Percentiles rank a stretch among this genome's conserved stretches.
These are phyloP conservation scores for Myotis myotis DNA, from an alignment of 2,797 vertebrate genomes.

Conservation along the genomic window DNA sequence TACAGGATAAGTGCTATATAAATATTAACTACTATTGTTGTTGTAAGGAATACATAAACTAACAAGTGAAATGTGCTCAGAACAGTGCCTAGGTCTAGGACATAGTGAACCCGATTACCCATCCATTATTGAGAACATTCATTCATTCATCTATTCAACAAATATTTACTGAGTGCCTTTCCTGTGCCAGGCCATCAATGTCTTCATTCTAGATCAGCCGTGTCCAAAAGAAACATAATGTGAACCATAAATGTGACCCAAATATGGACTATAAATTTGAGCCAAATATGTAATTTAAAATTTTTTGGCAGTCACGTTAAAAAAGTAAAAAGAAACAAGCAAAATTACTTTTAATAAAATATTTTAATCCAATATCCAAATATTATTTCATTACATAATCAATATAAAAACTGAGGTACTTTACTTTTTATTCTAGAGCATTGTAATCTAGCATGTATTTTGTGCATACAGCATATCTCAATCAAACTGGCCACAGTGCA, in stretches of 20 bases:
- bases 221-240: conserved; percentile 1
- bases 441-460: background rate
- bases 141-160: background rate
- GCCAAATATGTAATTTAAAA: background rate
- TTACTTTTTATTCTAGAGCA: conserved; percentile 7
- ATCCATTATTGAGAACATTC: background rate
- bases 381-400: background rate
- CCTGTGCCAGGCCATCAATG: background rate
- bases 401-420: background rate
- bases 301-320: background rate
- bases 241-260: background rate
- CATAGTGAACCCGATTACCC: background rate
- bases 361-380: background rate
- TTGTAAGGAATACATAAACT: background rate
- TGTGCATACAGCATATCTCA: background rate
- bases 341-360: conserved; percentile 1
- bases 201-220: background rate
- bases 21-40: background rate
- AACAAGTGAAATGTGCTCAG: background rate
- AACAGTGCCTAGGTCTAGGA: background rate
- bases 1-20: background rate
- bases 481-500: background rate
- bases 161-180: conserved; percentile 23
- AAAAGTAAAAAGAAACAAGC: background rate
- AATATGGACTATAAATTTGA: background rate